Percentiles rank a stretch among this genome's conserved stretches.
Evolutionary conservation across 2,113 vertebrate genomes (phyloP).

Genomic region (Mustelus asterias): DNA sequence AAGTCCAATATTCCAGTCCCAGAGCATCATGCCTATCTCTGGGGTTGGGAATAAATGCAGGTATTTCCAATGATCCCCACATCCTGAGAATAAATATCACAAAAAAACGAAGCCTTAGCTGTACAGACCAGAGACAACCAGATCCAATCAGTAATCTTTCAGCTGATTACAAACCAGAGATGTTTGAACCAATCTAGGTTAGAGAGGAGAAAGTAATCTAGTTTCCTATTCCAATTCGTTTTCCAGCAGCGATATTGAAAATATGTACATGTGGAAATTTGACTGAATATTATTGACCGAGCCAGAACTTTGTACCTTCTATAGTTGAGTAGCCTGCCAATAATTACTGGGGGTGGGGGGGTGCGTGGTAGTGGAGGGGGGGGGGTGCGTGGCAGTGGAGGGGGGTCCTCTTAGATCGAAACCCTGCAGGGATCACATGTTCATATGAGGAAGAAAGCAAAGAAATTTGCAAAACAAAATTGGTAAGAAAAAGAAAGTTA

Average conservation of each 20-base stretch:
- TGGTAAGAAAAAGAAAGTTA: not conserved
- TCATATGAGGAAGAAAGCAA: not conserved
- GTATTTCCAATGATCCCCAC: not conserved
- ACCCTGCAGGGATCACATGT: not conserved
- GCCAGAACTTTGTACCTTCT: too few relatives aligned
- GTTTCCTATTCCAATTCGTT: not conserved
- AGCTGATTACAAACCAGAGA: not conserved
- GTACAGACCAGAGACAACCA: not conserved
- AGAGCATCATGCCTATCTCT: too few relatives aligned
- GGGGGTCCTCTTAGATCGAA: not conserved
- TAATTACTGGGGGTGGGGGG: too few relatives aligned
- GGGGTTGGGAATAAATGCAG: not conserved
- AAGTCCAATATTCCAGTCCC: not conserved
- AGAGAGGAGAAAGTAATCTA: not conserved
- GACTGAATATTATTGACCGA: not conserved
- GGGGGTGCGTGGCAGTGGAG: too few relatives aligned
- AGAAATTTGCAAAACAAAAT: not conserved
- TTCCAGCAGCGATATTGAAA: not conserved
- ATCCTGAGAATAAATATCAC: not conserved
- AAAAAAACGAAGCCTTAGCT: too few relatives aligned
- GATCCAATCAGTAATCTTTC: not conserved
- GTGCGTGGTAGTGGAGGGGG: not conserved
- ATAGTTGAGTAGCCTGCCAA: not conserved
- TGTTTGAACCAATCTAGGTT: not conserved
- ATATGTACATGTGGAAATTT: not conserved